These are phyloP conservation scores for Scrobipalpa atriplicella DNA, from an alignment of 2,888 invertebrate genomes.

Conservation along the genomic window DNA sequence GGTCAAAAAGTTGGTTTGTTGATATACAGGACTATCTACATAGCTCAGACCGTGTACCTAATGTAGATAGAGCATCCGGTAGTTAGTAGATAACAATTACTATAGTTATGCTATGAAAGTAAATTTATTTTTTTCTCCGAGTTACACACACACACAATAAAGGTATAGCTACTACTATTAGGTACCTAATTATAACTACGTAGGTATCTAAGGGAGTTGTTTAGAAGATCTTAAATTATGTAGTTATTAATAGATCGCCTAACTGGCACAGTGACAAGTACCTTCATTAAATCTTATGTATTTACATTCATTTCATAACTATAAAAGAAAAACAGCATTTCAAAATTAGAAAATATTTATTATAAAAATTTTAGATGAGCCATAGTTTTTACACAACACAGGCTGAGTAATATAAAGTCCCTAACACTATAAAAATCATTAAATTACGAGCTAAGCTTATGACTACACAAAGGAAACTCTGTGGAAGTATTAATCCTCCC, in stretches of 20 bases:
- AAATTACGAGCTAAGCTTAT: constrained; percentile 11
- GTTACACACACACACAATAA: no score
- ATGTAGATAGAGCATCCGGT: no score
- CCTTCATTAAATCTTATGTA: background rate
- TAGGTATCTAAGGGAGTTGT: background rate
- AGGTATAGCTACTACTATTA: no score
- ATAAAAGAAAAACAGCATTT: background rate
- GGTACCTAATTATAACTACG: no score
- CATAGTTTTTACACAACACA: background rate
- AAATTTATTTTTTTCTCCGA: no score
- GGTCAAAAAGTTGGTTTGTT: no score
- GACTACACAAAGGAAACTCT: constrained; percentile 1
- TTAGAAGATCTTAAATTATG: background rate
- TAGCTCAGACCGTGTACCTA: no score
- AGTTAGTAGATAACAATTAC: no score
- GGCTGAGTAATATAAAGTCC: background rate
- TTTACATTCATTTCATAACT: background rate
- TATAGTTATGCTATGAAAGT: no score
- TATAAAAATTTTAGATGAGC: constrained; percentile 6
- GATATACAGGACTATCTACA: no score
- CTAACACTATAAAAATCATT: background rate
- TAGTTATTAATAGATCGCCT: background rate
- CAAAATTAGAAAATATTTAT: constrained; percentile 1
- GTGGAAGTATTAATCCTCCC: constrained; percentile 4
- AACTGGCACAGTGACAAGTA: background rate